Conservation (phyloP, 2,888 invertebrate species). For the Clepsis dumicolana region DNA sequence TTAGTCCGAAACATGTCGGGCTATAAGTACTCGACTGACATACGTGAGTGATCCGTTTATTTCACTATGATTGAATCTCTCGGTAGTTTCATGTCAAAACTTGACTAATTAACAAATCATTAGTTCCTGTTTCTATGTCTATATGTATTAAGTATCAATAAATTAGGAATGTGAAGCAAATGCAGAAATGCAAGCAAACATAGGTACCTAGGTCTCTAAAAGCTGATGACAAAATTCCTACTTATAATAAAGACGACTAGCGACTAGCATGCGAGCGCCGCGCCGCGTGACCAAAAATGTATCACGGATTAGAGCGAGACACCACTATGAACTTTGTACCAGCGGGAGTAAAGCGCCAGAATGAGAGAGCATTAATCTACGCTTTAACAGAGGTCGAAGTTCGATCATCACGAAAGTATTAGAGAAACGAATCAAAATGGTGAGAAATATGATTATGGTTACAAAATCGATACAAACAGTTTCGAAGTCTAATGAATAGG, state of each 20-base stretch:
- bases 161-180: not conserved
- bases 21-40: too few species aligned
- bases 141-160: not conserved
- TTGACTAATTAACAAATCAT: too few species aligned
- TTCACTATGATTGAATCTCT: too few species aligned
- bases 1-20: too few species aligned
- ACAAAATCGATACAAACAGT: not conserved
- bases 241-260: not conserved
- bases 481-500: not conserved
- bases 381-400: slow-evolving; percentile 1
- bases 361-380: not conserved
- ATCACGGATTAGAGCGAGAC: not conserved
- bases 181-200: slow-evolving; percentile 2
- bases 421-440: not conserved
- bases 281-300: slow-evolving; percentile 1
- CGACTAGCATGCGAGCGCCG: not conserved
- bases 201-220: too few species aligned
- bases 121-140: not conserved
- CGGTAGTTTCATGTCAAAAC: too few species aligned
- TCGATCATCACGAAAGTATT: not conserved
- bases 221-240: not conserved
- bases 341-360: not conserved
- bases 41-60: too few species aligned
- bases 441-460: not conserved
- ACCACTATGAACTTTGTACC: not conserved